Percentiles rank a stretch among this genome's conserved stretches.
Conservation (phyloP, 2,113 vertebrate species). For the Pavo muticus region DNA sequence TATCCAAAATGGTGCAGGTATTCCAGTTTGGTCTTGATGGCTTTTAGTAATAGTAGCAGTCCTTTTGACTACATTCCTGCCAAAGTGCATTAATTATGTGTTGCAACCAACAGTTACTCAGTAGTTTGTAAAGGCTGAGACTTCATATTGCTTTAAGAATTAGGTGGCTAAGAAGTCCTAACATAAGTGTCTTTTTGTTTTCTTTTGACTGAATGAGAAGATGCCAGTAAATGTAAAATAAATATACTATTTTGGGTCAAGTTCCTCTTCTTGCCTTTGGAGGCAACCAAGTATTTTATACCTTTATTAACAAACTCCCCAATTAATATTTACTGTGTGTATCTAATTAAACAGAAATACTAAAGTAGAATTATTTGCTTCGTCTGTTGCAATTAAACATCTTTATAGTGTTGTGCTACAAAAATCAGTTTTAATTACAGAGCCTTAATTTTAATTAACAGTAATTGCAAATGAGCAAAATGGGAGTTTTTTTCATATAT, state of each 20-base stretch:
- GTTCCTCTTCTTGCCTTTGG: background rate
- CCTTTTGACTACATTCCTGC: background rate
- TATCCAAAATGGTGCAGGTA: background rate
- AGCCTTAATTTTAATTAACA: background rate
- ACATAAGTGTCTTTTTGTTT: background rate
- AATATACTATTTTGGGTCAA: background rate
- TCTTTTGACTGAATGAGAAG: background rate
- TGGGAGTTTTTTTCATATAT: background rate
- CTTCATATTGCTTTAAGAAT: background rate
- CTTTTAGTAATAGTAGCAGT: background rate
- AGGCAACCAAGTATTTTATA: background rate
- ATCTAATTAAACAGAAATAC: constrained; percentile 20
- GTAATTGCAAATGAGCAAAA: background rate
- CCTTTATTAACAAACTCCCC: background rate
- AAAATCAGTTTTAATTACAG: background rate
- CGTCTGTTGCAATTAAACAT: background rate
- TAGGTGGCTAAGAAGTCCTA: background rate
- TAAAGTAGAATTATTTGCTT: background rate
- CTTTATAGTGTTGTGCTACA: background rate
- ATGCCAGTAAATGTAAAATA: background rate
- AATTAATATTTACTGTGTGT: background rate
- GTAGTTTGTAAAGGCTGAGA: background rate
- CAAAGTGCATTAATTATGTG: background rate
- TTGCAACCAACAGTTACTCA: background rate
- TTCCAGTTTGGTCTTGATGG: background rate